Evolutionary conservation across 2,797 vertebrate species (phyloP), one percentile per base, ranked within the genome.

Genomic region (Orientallactaga sibirica): DNA sequence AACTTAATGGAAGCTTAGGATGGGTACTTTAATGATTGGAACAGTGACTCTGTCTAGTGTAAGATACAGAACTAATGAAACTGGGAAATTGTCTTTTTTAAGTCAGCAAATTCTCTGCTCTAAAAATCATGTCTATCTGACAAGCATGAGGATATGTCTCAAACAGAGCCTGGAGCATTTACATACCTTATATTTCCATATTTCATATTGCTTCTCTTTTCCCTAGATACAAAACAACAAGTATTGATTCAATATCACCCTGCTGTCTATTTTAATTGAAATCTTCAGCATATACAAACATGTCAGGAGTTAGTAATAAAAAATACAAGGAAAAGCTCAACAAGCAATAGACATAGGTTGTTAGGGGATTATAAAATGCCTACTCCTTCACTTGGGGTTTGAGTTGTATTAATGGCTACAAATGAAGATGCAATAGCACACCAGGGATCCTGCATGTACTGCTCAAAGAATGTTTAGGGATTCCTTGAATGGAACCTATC

Each of bases 1-100:
- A 91, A 95, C 89, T 97, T 98, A 98, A 97, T 96, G 97, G 97
- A 97, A 98, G 97, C 82, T 96, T 95, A 97, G 91, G 88, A 97
- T 92, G 83, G 92, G 48, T 94, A 94, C 94, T 98, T 97, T 96
- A 97, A 96, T 98, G 97, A 97, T 92, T 90, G 91, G 90, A 98
- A 97, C 87, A 96, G 86, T 64, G 92, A 97, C 37, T 93, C 52
- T 95, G 94, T 96, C 96, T 97, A 97, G 90, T 71, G 29, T 94
- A 97, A 97, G 94, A 97, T 79, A 94, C 4, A 2, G 92, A 98
- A 97, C 90, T 90, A 97, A 97, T 95, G 91, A 98, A 96, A 98
- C 90, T 93, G 82, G 97, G 89, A 98, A 97, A 86, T 95, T 97
- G 78, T 96, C 85, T 94, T 96, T 94, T 96, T 97, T 97, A 96